Conservation (phyloP, 2,888 invertebrate genomes). For the Graphium colonna region DNA sequence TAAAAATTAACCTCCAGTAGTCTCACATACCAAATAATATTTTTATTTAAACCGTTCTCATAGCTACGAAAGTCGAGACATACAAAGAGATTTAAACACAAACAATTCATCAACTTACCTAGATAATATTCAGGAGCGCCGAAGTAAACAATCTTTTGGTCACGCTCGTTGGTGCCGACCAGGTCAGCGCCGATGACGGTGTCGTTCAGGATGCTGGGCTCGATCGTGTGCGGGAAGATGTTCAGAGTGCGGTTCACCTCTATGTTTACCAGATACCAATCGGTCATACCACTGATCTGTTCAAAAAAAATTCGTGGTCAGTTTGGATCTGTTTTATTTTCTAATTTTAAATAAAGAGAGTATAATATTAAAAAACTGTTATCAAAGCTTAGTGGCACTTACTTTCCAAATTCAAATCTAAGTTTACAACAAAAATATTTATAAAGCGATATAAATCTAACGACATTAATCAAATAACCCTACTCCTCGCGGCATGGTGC, state of each 20-base stretch:
- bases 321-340: not conserved
- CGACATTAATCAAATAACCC: too few relatives aligned
- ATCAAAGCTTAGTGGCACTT: too few relatives aligned
- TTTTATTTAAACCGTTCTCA: too few relatives aligned
- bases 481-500: too few relatives aligned
- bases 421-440: too few relatives aligned
- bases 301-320: constrained; percentile 20
- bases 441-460: too few relatives aligned
- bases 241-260: constrained; percentile 63
- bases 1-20: too few relatives aligned
- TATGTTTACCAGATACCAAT: constrained; percentile 83
- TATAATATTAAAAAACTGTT: too few relatives aligned
- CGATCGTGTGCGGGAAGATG: constrained; percentile 45
- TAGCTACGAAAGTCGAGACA: too few relatives aligned
- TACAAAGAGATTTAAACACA: too few relatives aligned
- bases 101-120: constrained; percentile 61
- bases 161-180: constrained; percentile 51
- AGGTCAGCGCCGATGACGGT: constrained; percentile 76
- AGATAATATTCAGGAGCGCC: constrained; percentile 86
- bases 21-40: too few relatives aligned
- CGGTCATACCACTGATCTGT: constrained; percentile 81
- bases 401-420: too few relatives aligned
- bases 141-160: constrained; percentile 84
- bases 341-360: not conserved
- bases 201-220: constrained; percentile 62